phyloP scores from a whole-genome alignment of 2,888 invertebrate genomes.

The Polydrusus tereticollis region DNA sequence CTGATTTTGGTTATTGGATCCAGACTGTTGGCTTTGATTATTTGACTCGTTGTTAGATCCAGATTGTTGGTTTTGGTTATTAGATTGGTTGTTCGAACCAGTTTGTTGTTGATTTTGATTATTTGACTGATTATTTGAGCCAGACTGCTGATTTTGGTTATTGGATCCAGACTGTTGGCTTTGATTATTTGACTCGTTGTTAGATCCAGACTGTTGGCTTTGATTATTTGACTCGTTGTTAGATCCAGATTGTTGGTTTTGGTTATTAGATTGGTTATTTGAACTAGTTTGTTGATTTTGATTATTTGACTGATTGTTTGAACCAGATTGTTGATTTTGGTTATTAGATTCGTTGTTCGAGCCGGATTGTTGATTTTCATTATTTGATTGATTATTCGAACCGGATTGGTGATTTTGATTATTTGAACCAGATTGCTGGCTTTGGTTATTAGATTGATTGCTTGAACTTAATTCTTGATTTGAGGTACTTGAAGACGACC shows the following conservation, averaged over 20 bases:
- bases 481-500: slow-evolving; percentile 8
- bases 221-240: slow-evolving; percentile 20
- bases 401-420: slow-evolving; percentile 43
- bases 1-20: slow-evolving; percentile 39
- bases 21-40: slow-evolving; percentile 28
- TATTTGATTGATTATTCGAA: slow-evolving; percentile 20
- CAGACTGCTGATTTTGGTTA: slow-evolving; percentile 41
- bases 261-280: no score
- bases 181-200: slow-evolving; percentile 19
- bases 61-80: slow-evolving; percentile 44
- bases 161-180: no score
- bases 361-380: slow-evolving; percentile 41
- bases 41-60: slow-evolving; percentile 34
- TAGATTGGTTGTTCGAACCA: slow-evolving; percentile 8
- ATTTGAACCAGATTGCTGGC: slow-evolving; percentile 44
- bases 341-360: slow-evolving; percentile 20
- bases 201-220: slow-evolving; percentile 24
- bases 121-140: slow-evolving; percentile 7
- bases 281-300: slow-evolving; percentile 30
- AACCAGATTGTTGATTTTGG: slow-evolving; percentile 43
- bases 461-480: not conserved
- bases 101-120: slow-evolving; percentile 42
- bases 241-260: slow-evolving; percentile 42
- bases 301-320: slow-evolving; percentile 25
- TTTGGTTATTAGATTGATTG: slow-evolving; percentile 2